Evolutionary conservation across 2,113 vertebrate species (phyloP), one percentile per base, ranked within the genome.

Genomic region (Pteronura brasiliensis): DNA sequence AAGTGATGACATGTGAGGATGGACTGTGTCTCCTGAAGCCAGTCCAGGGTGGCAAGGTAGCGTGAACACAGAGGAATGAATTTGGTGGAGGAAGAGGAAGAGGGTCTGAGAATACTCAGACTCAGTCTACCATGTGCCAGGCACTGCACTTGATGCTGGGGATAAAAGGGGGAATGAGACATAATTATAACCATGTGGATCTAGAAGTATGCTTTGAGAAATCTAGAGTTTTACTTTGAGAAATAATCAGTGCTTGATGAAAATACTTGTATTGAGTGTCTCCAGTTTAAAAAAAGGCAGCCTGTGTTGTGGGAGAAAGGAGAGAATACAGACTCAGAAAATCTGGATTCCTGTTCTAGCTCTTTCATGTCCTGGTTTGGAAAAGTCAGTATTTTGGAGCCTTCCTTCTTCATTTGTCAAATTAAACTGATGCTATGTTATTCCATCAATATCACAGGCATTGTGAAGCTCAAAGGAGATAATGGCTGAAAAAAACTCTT

Each of bases 371-470:
- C 31, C n/a, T 61, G 36, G 21, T 42, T 93, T 87, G 87, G 79
- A 57, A 74, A 95, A 79, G 42, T 90, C 59, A 67, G 1, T 71
- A 12, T 67, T 71, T 79, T 87, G 14, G 36, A 69, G 59, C 27
- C 39, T 79, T 82, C 18, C 14, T 79, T 94, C 71, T 81, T 96
- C 79, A 67, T 86, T 91, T 77, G 61, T 44, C 52, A 92, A 92
- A 88, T 92, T 67, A 87, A 86, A 39, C 21, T 15, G 14, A 17
- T 67, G 71, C 49, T 61, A 18, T 25, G 25, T 80, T 47, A 67
- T 36, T 5, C 21, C 49, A 20, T 47, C n/a, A 7, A 1, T 59
- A n/a, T 65, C 17, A 76, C 4, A 47, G 10, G 7, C 49, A 10
- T 59, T 84, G 17, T 61, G 61, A 96, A 55, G 52, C 67, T 82